Percentiles rank a stretch among this genome's conserved stretches.
phyloP scores from a whole-genome alignment of 2,797 vertebrate species.

The Syngnathus acus region DNA sequence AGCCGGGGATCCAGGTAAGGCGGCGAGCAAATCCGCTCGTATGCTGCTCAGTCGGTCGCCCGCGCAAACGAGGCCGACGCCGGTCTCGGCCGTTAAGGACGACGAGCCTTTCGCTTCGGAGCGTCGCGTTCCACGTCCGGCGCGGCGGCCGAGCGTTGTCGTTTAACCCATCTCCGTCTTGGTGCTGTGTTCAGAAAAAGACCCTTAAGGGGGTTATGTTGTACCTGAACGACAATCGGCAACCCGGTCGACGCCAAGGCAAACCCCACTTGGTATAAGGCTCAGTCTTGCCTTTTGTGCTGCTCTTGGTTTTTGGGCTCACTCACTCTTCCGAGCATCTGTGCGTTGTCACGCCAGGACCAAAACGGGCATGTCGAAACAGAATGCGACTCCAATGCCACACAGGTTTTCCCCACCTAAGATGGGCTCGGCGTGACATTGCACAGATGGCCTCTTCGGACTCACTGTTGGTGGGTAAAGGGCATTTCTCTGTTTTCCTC shows the following conservation, averaged over 20 bases:
- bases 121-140: not conserved
- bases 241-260: constrained; percentile 57
- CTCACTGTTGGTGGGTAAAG: constrained; percentile 52
- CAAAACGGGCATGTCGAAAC: constrained; percentile 1
- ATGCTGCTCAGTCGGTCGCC: not conserved
- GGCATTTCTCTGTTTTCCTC: constrained; percentile 61
- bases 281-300: not conserved
- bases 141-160: not conserved
- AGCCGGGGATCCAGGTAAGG: constrained; percentile 92
- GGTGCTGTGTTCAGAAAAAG: constrained; percentile 71
- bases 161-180: constrained; percentile 48
- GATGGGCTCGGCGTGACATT: constrained; percentile 49
- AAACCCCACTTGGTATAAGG: constrained; percentile 67
- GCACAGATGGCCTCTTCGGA: constrained; percentile 49
- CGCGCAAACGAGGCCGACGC: not conserved
- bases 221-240: constrained; percentile 69
- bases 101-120: not conserved
- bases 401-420: too few relatives aligned
- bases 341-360: constrained; percentile 55
- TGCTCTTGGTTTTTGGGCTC: constrained; percentile 17
- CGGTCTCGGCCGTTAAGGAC: not conserved
- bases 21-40: not conserved
- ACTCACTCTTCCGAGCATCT: constrained; percentile 39
- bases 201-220: constrained; percentile 72
- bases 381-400: not conserved